Evolutionary conservation across 1,140 invertebrate species (phyloP).

Genomic region (Aphaenogaster ashmeadi): DNA sequence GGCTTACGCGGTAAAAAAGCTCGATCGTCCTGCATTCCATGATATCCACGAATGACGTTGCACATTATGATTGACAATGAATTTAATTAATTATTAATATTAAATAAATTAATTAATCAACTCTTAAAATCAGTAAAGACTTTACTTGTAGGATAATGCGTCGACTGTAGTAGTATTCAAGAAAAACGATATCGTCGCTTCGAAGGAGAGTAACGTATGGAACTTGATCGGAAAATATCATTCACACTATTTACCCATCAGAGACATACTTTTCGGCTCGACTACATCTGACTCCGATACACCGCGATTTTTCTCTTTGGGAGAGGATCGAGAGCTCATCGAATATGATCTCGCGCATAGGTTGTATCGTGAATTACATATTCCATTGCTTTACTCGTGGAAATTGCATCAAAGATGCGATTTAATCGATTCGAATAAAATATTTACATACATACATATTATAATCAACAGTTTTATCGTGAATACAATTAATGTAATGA

Average conservation of each 20-base stretch:
- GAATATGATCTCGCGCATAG: constrained; percentile 90
- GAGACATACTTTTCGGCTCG: constrained; percentile 86
- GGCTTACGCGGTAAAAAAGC: constrained; percentile 87
- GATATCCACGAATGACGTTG: neutral
- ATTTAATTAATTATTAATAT: neutral
- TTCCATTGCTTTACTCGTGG: neutral
- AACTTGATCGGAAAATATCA: constrained; percentile 88
- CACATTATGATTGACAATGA: neutral
- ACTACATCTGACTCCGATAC: constrained; percentile 72
- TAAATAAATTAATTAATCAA: neutral
- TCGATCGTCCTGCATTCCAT: neutral
- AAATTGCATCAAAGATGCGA: neutral
- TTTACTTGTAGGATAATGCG: constrained; percentile 84
- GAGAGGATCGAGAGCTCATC: constrained; percentile 89
- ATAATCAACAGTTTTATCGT: neutral
- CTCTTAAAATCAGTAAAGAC: neutral
- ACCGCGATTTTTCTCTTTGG: constrained; percentile 88
- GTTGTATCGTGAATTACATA: constrained; percentile 80
- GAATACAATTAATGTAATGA: neutral
- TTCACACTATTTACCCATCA: constrained; percentile 88
- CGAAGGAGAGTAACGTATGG: constrained; percentile 79
- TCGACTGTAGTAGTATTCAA: constrained; percentile 86
- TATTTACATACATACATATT: neutral
- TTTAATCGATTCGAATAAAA: constrained; percentile 4
- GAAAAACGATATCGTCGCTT: constrained; percentile 28